A percentile compares a stretch with the other conserved stretches of the same genome.
Conservation (phyloP, 2,888 invertebrate genomes). For the Trachelus troglodyta region DNA sequence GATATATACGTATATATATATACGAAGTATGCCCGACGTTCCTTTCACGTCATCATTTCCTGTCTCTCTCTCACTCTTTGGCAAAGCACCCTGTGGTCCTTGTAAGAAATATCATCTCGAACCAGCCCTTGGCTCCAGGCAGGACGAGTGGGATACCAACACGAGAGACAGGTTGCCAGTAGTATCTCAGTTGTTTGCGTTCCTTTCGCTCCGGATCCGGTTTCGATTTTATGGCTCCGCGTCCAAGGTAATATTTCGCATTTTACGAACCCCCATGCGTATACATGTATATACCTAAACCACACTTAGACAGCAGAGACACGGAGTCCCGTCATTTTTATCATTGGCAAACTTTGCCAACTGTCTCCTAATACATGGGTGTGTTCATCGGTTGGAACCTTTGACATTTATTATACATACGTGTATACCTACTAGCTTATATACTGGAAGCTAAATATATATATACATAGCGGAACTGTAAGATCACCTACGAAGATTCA, state of each 20-base stretch:
- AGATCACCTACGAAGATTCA: not conserved
- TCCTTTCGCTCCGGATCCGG: conserved; percentile 44
- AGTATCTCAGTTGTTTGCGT: conserved; percentile 38
- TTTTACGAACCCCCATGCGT: conserved; percentile 38
- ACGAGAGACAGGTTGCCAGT: conserved; percentile 10
- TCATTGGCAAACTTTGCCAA: not conserved
- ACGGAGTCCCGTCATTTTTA: not conserved
- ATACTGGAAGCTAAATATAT: not conserved
- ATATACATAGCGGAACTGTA: not conserved
- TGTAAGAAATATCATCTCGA: not conserved
- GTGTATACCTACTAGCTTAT: not conserved
- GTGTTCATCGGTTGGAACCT: not conserved
- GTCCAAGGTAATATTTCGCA: conserved; percentile 51
- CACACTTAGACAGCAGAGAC: not conserved
- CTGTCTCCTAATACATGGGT: not conserved
- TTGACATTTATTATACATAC: not conserved
- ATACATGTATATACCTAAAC: not conserved
- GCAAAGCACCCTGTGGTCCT: not conserved
- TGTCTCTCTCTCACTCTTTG: not conserved
- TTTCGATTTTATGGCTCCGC: conserved; percentile 56
- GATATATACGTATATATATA: not conserved
- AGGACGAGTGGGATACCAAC: not conserved
- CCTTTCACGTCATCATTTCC: not conserved
- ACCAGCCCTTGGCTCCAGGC: not conserved
- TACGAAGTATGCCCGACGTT: not conserved